Evolutionary conservation across 2,113 vertebrate species (phyloP), one percentile per base, ranked within the genome.

Genomic region (Himantopus leucocephalus): DNA sequence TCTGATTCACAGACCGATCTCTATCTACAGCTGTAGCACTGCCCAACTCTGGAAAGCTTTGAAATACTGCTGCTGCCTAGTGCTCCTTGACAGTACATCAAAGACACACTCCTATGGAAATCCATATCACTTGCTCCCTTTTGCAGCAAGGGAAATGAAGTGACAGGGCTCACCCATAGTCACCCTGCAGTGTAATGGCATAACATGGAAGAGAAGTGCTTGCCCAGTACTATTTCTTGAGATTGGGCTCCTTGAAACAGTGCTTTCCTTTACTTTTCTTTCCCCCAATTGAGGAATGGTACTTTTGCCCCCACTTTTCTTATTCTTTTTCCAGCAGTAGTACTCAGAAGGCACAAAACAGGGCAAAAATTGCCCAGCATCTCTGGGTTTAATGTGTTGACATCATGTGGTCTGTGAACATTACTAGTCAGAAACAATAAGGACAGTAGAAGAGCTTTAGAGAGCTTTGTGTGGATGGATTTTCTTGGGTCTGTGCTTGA

Each of bases 51-150:
- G 55, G n/a, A 86, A 88, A 63, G 59, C 59, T 74, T 91, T 90
- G 48, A 76, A 90, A 56, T 85, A 43, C 20, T 55, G 23, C 60
- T 87, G 7, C 59, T 81, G 13, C 5, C 2, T 50, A 19, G 4
- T 7, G 8, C 35, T 89, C n/a, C 74, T 70, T 66, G 41, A 19
- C 41, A 81, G 27, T 52, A 50, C 22, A 8, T 71, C 59, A 37
- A 43, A 41, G 71, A 39, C 15, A 66, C 6, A 6, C 5, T n/a
- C 6, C 30, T 43, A 1, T 5, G 6, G 62, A 88, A 85, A 43
- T 56, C 26, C 2, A 0, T 24, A 14, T 34, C 29, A 15, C 15
- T 80, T 64, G 22, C 0, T 85, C 17, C 7, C 13, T 68, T 75
- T 75, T 53, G 22, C 48, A 80, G 24, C 6, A 14, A 75, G 20